These are phyloP conservation scores for Xenus cinereus DNA, from an alignment of 2,113 vertebrate species.

Conservation along the genomic window DNA sequence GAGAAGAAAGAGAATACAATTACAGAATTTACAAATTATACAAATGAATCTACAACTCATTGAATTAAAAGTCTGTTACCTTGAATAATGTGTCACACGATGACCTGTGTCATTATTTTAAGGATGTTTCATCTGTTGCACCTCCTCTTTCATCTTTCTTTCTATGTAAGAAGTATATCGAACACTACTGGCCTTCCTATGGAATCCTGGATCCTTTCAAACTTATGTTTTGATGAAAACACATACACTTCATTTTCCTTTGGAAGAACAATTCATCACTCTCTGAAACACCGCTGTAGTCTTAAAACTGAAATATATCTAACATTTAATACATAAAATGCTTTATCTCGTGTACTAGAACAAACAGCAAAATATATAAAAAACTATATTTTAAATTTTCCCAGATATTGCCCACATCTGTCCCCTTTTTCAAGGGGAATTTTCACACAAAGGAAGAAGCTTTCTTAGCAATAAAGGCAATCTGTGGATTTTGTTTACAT, in stretches of 20 bases:
- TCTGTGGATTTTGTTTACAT: neutral
- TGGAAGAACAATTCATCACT: neutral
- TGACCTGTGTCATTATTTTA: neutral
- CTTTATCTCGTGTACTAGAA: neutral
- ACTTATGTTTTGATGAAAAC: neutral
- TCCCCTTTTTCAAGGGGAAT: neutral
- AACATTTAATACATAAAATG: neutral
- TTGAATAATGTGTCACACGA: neutral
- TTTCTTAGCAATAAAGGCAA: neutral
- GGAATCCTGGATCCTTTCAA: neutral
- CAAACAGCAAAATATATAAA: neutral
- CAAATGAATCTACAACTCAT: neutral
- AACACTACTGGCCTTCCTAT: neutral
- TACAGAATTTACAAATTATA: neutral
- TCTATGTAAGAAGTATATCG: neutral
- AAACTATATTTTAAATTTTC: neutral
- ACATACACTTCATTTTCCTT: neutral
- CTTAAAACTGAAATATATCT: neutral
- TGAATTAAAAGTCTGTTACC: neutral
- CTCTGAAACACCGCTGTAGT: neutral
- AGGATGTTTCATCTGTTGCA: neutral
- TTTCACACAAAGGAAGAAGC: neutral
- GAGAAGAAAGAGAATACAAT: neutral
- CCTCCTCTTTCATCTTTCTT: neutral
- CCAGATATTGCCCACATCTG: neutral